Evolutionary conservation across 2,888 invertebrate species (phyloP).

Genomic region (Mycalesis mineus): DNA sequence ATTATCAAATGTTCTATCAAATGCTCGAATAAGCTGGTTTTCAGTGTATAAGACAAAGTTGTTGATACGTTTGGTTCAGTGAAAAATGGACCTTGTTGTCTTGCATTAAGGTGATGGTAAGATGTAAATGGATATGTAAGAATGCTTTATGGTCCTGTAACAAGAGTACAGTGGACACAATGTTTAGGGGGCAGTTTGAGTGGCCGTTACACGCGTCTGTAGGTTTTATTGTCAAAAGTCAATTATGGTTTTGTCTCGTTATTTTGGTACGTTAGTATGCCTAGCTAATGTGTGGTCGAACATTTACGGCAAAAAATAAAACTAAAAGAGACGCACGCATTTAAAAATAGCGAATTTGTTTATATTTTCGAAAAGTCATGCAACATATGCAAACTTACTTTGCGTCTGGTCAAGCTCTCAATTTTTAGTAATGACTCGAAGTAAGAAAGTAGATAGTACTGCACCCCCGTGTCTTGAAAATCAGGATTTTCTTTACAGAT

Average conservation of each 20-base stretch:
- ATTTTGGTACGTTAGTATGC: slow-evolving; percentile 5
- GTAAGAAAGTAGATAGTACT: no score
- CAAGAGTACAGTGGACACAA: slow-evolving; percentile 26
- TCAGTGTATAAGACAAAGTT: slow-evolving; percentile 7
- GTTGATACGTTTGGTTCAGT: neutral
- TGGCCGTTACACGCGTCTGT: slow-evolving; percentile 31
- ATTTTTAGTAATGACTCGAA: no score
- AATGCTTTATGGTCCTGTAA: slow-evolving; percentile 27
- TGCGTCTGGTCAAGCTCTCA: no score
- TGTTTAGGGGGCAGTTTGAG: slow-evolving; percentile 27
- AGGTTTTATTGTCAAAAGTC: slow-evolving; percentile 32
- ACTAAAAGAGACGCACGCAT: neutral
- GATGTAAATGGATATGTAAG: slow-evolving; percentile 12
- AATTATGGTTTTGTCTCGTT: slow-evolving; percentile 27
- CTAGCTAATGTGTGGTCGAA: neutral
- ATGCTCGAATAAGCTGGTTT: slow-evolving; percentile 15
- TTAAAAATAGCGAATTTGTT: no score
- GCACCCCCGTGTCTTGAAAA: no score
- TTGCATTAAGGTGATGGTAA: slow-evolving; percentile 6
- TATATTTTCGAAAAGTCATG: no score
- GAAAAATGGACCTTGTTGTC: neutral
- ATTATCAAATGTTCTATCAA: neutral
- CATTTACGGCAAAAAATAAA: no score
- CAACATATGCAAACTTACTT: no score
- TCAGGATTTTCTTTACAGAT: no score